phyloP scores from a whole-genome alignment of 1,140 invertebrate genomes.

The Rhopalosiphum maidis region DNA sequence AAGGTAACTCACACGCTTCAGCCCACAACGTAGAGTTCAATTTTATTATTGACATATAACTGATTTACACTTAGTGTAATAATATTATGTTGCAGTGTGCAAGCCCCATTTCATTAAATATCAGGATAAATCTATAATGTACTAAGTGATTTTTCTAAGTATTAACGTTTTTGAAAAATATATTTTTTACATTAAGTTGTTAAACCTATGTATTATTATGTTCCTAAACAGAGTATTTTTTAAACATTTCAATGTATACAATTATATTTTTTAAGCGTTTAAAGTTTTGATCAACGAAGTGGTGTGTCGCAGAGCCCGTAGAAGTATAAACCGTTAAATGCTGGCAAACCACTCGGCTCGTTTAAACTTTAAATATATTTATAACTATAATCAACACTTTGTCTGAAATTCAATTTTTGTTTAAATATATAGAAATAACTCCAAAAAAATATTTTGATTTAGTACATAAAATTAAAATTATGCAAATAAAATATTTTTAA shows the following conservation, averaged over 20 bases:
- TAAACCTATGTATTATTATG: too few species aligned
- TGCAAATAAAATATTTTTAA: neutral
- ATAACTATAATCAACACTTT: too few species aligned
- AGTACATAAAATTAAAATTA: neutral
- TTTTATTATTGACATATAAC: neutral
- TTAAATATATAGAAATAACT: too few species aligned
- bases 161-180: neutral
- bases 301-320: too few species aligned
- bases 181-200: neutral
- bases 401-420: too few species aligned
- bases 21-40: neutral
- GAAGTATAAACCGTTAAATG: too few species aligned
- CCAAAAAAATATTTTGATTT: too few species aligned
- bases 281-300: neutral
- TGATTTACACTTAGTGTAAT: neutral
- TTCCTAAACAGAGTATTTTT: neutral
- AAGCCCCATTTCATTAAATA: neutral
- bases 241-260: neutral
- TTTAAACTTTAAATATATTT: too few species aligned
- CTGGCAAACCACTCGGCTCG: too few species aligned
- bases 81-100: neutral
- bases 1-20: neutral
- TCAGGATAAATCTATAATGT: neutral
- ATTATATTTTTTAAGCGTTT: neutral
- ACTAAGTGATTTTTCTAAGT: neutral